Conservation (phyloP, 2,888 invertebrate genomes). For the Molorchus minor region DNA sequence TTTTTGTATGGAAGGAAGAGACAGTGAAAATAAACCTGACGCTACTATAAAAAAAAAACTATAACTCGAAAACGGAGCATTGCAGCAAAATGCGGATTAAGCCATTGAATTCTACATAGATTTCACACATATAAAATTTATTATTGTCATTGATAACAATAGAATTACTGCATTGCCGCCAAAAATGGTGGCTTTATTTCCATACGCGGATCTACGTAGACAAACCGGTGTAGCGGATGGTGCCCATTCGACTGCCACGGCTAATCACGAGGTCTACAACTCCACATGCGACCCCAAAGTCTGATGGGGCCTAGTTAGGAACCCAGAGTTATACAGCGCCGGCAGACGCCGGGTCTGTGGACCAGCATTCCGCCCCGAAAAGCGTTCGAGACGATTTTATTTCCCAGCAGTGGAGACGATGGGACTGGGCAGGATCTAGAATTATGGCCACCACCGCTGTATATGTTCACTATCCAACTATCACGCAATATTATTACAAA, state of each 20-base stretch:
- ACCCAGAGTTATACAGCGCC: constrained; percentile 23
- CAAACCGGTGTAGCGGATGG: neutral
- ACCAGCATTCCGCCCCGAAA: constrained; percentile 56
- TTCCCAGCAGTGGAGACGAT: neutral
- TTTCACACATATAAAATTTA: too few relatives aligned
- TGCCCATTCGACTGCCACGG: constrained; percentile 8
- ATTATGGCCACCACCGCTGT: neutral
- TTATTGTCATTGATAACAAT: too few relatives aligned
- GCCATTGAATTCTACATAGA: too few relatives aligned
- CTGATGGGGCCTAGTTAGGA: constrained; percentile 31
- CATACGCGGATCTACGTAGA: neutral
- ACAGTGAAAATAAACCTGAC: too few relatives aligned
- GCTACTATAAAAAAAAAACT: too few relatives aligned
- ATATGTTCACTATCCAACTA: neutral
- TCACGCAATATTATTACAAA: neutral
- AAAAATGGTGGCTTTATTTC: too few relatives aligned
- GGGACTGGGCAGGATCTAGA: neutral
- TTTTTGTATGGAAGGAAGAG: too few relatives aligned
- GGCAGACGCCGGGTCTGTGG: constrained; percentile 60
- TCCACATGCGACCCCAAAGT: constrained; percentile 28
- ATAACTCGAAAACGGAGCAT: too few relatives aligned
- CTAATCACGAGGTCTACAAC: neutral
- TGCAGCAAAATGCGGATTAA: too few relatives aligned
- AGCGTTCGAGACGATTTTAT: constrained; percentile 7
- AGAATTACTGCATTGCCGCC: too few relatives aligned